A percentile compares a stretch with the other conserved stretches of the same genome.
phyloP scores from a whole-genome alignment of 2,113 vertebrate genomes.

The Romanogobio albipinnatus region DNA sequence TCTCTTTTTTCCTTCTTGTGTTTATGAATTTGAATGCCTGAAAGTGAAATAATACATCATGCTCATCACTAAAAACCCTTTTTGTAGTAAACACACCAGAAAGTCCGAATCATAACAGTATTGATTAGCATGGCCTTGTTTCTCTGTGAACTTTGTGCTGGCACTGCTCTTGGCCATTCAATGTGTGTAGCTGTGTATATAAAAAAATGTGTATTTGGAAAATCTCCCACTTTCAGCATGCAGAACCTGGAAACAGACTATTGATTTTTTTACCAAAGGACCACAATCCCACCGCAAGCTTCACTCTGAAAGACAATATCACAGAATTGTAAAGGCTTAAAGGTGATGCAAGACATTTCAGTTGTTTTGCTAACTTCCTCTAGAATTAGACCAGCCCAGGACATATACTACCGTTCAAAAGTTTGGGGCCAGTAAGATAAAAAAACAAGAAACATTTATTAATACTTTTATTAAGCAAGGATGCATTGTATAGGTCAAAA shows the following conservation, averaged over 20 bases:
- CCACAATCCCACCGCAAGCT: not conserved
- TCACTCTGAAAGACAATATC: not conserved
- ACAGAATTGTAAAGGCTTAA: slow-evolving; percentile 1
- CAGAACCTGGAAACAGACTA: not conserved
- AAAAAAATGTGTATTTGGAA: not conserved
- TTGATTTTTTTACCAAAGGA: not conserved
- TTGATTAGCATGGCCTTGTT: not conserved
- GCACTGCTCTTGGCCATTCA: not conserved
- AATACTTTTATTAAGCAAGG: not conserved
- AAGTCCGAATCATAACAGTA: not conserved
- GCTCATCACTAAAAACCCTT: not conserved
- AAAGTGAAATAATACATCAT: not conserved
- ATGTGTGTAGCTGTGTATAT: not conserved
- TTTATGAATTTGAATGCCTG: not conserved
- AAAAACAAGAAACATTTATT: not conserved
- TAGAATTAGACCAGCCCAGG: not conserved
- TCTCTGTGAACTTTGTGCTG: not conserved
- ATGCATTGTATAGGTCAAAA: not conserved
- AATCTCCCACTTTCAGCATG: not conserved
- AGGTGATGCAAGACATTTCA: not conserved
- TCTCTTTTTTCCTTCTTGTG: not conserved
- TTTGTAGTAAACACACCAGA: not conserved
- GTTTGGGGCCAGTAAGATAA: no score
- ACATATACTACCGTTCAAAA: not conserved
- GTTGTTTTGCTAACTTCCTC: not conserved